Percentiles rank a stretch among this genome's conserved stretches.
Evolutionary conservation across 2,113 vertebrate species (phyloP).

Genomic region (Maccullochella peelii): DNA sequence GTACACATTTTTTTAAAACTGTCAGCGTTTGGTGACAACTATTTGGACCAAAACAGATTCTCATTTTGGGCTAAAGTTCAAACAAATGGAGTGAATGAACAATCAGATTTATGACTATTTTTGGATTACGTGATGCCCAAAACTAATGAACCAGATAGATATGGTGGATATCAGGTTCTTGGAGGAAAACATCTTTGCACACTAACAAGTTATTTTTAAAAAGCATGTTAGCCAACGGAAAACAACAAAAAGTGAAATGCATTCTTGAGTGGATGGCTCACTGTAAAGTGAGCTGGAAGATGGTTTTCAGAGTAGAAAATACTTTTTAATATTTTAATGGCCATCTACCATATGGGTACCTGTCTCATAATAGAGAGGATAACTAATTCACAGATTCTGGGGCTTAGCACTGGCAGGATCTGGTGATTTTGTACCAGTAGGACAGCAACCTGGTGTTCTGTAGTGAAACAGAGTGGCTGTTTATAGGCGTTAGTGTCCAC

Average conservation of each 20-base stretch:
- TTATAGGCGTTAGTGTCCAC: neutral
- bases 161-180: neutral
- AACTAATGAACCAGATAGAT: neutral
- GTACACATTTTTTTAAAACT: neutral
- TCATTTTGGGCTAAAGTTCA: slow-evolving; percentile 7
- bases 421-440: neutral
- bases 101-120: slow-evolving; percentile 14
- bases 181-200: neutral
- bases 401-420: neutral
- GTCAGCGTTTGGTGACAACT: neutral
- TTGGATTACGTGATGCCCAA: neutral
- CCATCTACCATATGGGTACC: neutral
- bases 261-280: neutral
- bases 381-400: neutral
- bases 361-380: neutral
- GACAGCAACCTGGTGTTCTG: neutral
- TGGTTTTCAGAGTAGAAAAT: neutral
- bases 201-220: slow-evolving; percentile 8
- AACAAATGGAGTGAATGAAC: slow-evolving; percentile 18
- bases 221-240: neutral
- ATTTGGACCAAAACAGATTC: neutral
- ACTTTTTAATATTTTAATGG: neutral
- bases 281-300: neutral
- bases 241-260: neutral
- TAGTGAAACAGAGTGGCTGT: neutral